phyloP scores from a whole-genome alignment of 1,140 invertebrate species.

The Drosophila varians region DNA sequence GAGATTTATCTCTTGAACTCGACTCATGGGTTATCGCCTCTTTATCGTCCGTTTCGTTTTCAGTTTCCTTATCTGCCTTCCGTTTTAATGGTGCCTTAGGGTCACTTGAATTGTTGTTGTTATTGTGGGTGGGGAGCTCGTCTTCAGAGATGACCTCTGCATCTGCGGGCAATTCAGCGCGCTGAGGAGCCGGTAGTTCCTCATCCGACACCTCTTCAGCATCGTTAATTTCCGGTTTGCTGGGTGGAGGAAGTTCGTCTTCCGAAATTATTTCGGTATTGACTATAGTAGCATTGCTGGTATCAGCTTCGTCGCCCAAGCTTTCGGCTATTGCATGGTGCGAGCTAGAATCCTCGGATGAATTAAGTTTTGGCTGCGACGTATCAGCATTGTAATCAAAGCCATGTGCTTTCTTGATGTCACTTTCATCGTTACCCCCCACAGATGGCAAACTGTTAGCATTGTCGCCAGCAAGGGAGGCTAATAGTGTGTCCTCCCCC shows the following conservation, averaged over 20 bases:
- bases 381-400: slow-evolving; percentile 59
- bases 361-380: slow-evolving; percentile 53
- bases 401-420: slow-evolving; percentile 55
- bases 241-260: slow-evolving; percentile 85
- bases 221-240: slow-evolving; percentile 79
- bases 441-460: slow-evolving; percentile 84
- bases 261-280: slow-evolving; percentile 89
- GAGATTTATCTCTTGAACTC: slow-evolving; percentile 84
- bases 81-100: slow-evolving; percentile 84
- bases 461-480: slow-evolving; percentile 81
- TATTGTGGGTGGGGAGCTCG: slow-evolving; percentile 86
- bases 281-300: slow-evolving; percentile 84
- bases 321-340: slow-evolving; percentile 66
- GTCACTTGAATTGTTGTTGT: slow-evolving; percentile 80
- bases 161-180: slow-evolving; percentile 90
- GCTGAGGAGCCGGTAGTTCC: slow-evolving; percentile 89
- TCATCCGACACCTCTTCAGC: slow-evolving; percentile 90
- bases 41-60: slow-evolving; percentile 13
- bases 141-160: slow-evolving; percentile 93
- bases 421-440: slow-evolving; percentile 76
- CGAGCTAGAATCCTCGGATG: slow-evolving; percentile 63
- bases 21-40: slow-evolving; percentile 5
- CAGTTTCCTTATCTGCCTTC: slow-evolving; percentile 53
- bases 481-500: slow-evolving; percentile 72
- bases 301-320: slow-evolving; percentile 58